A percentile compares a stretch with the other conserved stretches of the same genome.
Evolutionary conservation across 2,113 vertebrate genomes (phyloP).

Genomic region (Malurus elegans): DNA sequence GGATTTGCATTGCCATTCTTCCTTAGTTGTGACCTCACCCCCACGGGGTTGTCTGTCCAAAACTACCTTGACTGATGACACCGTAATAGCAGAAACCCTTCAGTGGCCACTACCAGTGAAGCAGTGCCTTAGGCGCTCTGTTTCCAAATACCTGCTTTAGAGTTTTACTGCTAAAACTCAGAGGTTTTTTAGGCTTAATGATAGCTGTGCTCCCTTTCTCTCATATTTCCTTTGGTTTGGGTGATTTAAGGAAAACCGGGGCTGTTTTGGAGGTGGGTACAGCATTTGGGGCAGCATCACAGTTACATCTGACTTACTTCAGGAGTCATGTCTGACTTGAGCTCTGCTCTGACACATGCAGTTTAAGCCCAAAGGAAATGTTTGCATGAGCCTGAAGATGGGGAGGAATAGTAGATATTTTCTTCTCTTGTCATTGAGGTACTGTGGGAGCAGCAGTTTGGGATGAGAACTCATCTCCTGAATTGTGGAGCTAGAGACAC

Average conservation of each 20-base stretch:
- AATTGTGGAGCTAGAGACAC: not conserved
- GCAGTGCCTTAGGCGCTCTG: not conserved
- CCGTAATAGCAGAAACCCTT: not conserved
- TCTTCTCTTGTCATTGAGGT: not conserved
- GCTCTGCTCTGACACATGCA: not conserved
- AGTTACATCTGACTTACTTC: not conserved
- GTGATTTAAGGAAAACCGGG: not conserved
- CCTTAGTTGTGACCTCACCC: not conserved
- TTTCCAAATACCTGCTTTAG: not conserved
- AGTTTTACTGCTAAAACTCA: not conserved
- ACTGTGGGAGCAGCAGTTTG: not conserved
- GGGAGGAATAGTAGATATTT: not conserved
- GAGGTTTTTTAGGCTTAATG: not conserved
- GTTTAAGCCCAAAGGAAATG: not conserved
- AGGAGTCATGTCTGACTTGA: not conserved
- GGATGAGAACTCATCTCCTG: not conserved
- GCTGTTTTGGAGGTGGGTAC: not conserved
- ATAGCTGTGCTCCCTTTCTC: not conserved
- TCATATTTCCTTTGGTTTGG: not conserved
- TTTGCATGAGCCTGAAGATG: not conserved
- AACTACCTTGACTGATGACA: not conserved
- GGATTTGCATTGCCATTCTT: not conserved
- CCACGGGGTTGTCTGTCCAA: fast-evolving
- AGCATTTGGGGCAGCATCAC: not conserved
- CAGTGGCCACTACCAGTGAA: not conserved